Evolutionary conservation across 2,797 vertebrate species (phyloP).

Genomic region (Gallirallus australis): DNA sequence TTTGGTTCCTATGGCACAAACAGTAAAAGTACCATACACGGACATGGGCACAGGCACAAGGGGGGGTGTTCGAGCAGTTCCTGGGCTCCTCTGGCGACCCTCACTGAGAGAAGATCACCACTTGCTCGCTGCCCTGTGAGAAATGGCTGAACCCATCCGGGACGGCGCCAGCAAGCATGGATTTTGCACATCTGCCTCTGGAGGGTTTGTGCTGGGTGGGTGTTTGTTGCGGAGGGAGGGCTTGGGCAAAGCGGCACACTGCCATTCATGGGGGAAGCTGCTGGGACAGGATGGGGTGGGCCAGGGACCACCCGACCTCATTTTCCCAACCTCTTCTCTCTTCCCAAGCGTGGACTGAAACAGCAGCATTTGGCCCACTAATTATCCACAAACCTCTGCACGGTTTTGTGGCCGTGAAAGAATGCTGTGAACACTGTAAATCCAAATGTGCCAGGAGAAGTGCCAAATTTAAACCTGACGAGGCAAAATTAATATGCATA

Average conservation of each 20-base stretch:
- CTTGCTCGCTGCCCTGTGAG: neutral
- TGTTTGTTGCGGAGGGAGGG: neutral
- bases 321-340: neutral
- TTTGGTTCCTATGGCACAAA: neutral
- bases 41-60: rapidly evolving
- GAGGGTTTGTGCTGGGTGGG: neutral
- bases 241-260: neutral
- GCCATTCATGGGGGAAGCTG: neutral
- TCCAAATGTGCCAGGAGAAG: neutral
- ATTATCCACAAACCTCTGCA: neutral
- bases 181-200: neutral
- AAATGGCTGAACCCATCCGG: neutral
- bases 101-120: neutral
- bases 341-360: neutral
- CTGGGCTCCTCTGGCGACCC: neutral
- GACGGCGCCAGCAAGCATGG: rapidly evolving
- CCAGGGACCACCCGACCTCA: neutral
- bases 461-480: conserved; percentile 47
- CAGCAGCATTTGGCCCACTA: neutral
- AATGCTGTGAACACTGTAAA: neutral
- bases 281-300: neutral
- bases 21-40: neutral
- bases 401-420: neutral
- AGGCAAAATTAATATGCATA: conserved; percentile 49
- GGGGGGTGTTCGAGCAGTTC: neutral